Evolutionary conservation across 2,888 invertebrate genomes (phyloP), one percentile per base, ranked within the genome.

Genomic region (Rotaria socialis): DNA sequence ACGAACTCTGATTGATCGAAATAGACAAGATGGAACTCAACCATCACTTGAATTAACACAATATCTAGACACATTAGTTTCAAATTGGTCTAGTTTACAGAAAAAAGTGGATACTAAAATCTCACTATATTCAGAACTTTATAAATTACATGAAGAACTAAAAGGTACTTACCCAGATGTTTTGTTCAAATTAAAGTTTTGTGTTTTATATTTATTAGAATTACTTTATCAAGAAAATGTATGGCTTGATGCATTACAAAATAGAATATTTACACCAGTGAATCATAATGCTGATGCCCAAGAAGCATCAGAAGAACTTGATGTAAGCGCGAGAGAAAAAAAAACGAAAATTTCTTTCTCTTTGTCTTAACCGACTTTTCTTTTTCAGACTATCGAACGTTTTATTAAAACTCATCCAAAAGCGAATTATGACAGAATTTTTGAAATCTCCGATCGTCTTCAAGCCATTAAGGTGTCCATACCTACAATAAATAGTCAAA

Each of bases 231-330:
- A 94, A 90, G 94, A 95, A 92, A 93, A 93, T 87, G 94, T 94
- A 52, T 95, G 95, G 93, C 92, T 95, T 89, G 94, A 95, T 90
- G 94, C 94, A 88, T 92, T 96, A 89, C 94, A 94, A 90, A 94
- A 94, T 87, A 94, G 94, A 88, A 92, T 96, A 89, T 93, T 93
- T 87, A 93, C 93, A 88, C 93, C 94, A 75, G 94, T 94, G 4
- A 93, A 94, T 89, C 90, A 91, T 35, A 94, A 94, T 87, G 95
- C 94, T 56, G 96, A 96, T 92, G 95, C 96, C 3, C 96, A 96
- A 92, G 96, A 96, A 92, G 94, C 96, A 88, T 95, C 95, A 58
- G 96, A 96, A 90, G 95, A 95, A 90, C 93, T 96, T 75, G 95
- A 95, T 91, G 95, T 95, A 90, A 93, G 16, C 35, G 35, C 35